A percentile compares a stretch with the other conserved stretches of the same genome.
phyloP scores from a whole-genome alignment of 2,797 vertebrate genomes.

The Leptodactylus fallax region DNA sequence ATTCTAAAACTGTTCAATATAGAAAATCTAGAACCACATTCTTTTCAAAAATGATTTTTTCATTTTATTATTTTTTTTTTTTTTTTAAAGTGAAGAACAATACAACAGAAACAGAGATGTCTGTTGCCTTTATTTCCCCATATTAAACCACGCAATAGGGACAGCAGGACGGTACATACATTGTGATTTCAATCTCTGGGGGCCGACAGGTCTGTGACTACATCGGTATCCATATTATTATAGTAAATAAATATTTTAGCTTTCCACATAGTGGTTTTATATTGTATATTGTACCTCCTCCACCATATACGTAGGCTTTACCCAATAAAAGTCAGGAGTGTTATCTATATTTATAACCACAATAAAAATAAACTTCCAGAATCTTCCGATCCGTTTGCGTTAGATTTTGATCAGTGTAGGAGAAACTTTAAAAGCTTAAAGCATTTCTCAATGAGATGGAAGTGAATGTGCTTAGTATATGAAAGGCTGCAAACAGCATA shows the following conservation, averaged over 20 bases:
- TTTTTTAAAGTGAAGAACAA: too few relatives aligned
- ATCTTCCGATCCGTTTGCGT: constrained; percentile 15
- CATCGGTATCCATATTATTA: constrained; percentile 72
- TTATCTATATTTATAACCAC: constrained; percentile 50
- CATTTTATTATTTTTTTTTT: too few relatives aligned
- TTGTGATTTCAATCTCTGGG: constrained; percentile 39
- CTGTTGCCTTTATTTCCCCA: too few relatives aligned
- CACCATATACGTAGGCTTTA: constrained; percentile 62
- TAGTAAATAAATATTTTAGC: constrained; percentile 74
- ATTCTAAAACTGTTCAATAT: too few relatives aligned
- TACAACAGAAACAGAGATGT: too few relatives aligned
- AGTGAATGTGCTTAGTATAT: not conserved
- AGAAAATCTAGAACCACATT: too few relatives aligned
- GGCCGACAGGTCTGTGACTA: constrained; percentile 62
- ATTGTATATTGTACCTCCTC: constrained; percentile 61
- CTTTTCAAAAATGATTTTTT: too few relatives aligned
- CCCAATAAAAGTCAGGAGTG: constrained; percentile 58
- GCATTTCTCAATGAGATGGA: not conserved
- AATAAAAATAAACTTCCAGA: constrained; percentile 37
- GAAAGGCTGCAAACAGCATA: not conserved
- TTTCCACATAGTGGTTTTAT: constrained; percentile 70
- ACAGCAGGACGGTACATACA: too few relatives aligned
- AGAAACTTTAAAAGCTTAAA: constrained; percentile 20
- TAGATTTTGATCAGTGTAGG: constrained; percentile 27
- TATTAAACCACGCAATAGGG: too few relatives aligned